Evolutionary conservation across 2,888 invertebrate genomes (phyloP).

Genomic region (Apoda limacodes): DNA sequence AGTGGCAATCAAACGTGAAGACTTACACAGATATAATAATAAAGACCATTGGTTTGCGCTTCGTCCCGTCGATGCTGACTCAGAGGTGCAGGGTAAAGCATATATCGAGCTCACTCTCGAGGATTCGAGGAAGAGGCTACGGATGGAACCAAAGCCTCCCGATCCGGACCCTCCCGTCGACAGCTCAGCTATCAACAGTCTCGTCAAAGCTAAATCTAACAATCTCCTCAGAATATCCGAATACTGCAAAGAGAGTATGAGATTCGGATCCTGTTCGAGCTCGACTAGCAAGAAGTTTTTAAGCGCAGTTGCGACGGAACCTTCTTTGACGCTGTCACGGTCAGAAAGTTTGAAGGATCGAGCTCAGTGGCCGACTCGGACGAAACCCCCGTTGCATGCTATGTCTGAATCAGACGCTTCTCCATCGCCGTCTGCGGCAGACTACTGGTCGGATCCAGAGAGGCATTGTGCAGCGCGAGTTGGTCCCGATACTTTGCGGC

Average conservation of each 20-base stretch:
- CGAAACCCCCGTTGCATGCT: constrained; percentile 55
- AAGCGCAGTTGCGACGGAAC: constrained; percentile 50
- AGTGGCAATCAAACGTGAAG: constrained; percentile 89
- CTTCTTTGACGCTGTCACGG: constrained; percentile 49
- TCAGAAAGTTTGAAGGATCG: constrained; percentile 62
- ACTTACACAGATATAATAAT: constrained; percentile 87
- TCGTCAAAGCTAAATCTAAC: constrained; percentile 36
- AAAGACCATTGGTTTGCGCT: constrained; percentile 94
- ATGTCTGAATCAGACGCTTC: constrained; percentile 52
- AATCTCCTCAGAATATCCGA: constrained; percentile 56
- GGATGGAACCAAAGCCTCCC: constrained; percentile 64
- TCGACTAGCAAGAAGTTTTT: constrained; percentile 58
- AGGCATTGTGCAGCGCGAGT: constrained; percentile 56
- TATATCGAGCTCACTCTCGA: constrained; percentile 84
- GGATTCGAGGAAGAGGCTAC: constrained; percentile 62
- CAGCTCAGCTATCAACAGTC: constrained; percentile 34
- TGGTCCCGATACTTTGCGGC: constrained; percentile 61
- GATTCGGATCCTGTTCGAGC: constrained; percentile 61
- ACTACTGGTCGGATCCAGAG: constrained; percentile 65
- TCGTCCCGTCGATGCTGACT: constrained; percentile 87
- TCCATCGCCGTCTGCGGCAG: constrained; percentile 56
- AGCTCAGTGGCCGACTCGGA: constrained; percentile 47
- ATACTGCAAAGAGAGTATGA: constrained; percentile 60
- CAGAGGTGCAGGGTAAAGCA: constrained; percentile 92
- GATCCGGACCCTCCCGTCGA: constrained; percentile 51